Base-by-base conservation (phyloP, 2,888 invertebrate species). In the Sphaerophoria taeniata region DNA sequence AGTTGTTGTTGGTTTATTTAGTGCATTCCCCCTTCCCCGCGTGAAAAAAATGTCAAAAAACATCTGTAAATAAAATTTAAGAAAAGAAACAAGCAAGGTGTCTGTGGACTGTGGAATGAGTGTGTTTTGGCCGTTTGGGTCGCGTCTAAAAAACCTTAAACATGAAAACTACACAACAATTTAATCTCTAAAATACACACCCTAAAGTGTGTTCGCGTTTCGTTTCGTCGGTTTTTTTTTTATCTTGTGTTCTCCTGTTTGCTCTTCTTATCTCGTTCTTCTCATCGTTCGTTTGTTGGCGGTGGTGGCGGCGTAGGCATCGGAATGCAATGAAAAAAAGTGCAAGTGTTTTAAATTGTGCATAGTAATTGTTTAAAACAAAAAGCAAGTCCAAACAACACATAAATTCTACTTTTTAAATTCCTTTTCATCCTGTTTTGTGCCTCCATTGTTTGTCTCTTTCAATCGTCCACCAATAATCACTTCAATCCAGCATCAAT, bases 271-370 rank as follows among this genome's bases (percentile, higher is more conserved):
- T 78, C 82, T 60, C 51, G 49, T 47, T 56, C 16, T 31, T 16
- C 16, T 31, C 61, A 16, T 47, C 12, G 4, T 7, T 39, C 39
- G 39, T 14, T 49, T 45, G 56, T 12, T 16, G 36, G 43, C 70
- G 31, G 33, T 39, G 60, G 58, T 45, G 56, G 14, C 9, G 36
- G 43, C 70, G 31, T 14, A 33, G 60, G 58, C 49, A 74, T 74
- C 51, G 58, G 65, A 70, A 39, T 71, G 71, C 12, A 16, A 11
- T 34, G 14, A 55, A 43, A 61, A 61, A 67, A 82, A 82, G 81
- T 82, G 81, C 81, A 82, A 82, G 81, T 82, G 81, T 36, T 47
- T 70, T n/a, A n/a, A n/a, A 70, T 61, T 47, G 63, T 63, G 34
- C 45, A 63, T 58, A 16, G 0, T 4, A 11, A 58, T 60, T 47